Base-by-base conservation (phyloP, 2,888 invertebrate genomes). In the Serripes groenlandicus region DNA sequence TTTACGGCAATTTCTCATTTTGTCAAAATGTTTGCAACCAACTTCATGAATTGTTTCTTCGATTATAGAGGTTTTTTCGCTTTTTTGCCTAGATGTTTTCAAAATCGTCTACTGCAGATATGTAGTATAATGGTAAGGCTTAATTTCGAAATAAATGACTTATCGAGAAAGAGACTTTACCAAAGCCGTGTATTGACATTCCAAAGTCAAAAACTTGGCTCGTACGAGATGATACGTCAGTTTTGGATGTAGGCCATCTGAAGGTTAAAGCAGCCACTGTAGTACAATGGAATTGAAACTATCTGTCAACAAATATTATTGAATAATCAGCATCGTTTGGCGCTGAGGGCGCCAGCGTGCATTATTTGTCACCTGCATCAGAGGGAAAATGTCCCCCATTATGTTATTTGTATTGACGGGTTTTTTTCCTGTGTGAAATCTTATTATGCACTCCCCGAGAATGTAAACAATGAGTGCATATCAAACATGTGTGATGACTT, bases 271-370 rank as follows among this genome's bases (percentile, higher is more conserved):
- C 42, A 11, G 42, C 42, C 42, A 42, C 42, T 15, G 49, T 15
- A 49, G 60, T 30, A 60, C 60, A 60, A 60, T 30, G 30, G 60
- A 60, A 28, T 56, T 18, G 28, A 60, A 60, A 60, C 28, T 28
- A 30, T 15, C 60, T 28, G 60, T 60, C 60, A 60, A 60, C 60
- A 60, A 60, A 23, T 28, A 30, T n/a, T 60, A 28, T 60, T 23
- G 30, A 28, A 18, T 30, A 60, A 23, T 30, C 26, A 9, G 7
- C 30, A 60, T 60, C 30, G 18, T 23, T 56, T 60, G 26, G 26
- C 30, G 4, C 34, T n/a, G 64, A 64, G 64, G 64, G 64, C 64
- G 64, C 64, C 64, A 64, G 64, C 34, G 35, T 15, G 4, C 64
- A 64, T 34, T 30, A 9, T 15, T 26, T 21, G 34, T 35, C 64